Base-by-base conservation (phyloP, 2,888 invertebrate genomes). In the Clitarchus hookeri region DNA sequence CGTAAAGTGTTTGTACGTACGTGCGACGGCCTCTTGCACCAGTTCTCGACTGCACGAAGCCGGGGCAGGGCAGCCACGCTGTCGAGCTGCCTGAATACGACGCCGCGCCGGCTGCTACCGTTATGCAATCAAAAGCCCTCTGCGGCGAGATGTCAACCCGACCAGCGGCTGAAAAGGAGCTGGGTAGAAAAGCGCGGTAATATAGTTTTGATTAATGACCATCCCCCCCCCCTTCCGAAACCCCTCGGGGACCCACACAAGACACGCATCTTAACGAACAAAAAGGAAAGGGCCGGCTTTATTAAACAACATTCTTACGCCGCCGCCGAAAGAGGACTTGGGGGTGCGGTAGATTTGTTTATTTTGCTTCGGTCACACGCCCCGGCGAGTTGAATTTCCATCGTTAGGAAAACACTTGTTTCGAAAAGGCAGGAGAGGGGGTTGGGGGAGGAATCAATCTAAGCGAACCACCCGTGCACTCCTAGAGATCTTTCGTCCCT, bases 141-240 rank as follows among this genome's bases (percentile, higher is more conserved):
- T 36, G 8, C 27, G 27, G 23, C 36, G 23, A 26, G 82, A 82
- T 82, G 82, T 82, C 82, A 82, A 82, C 82, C 82, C 23, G 27
- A 23, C 82, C 82, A 13, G 9, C 16, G 27, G 16, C 36, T 82
- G 8, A 36, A 82, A 82, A 44, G 26, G 27, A 82, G 44, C 82
- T 27, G 16, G 82, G 82, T 36, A 82, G 82, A 82, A 82, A 36
- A 19, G 44, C 82, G 23, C 82, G 44, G 82, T 82, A 82, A 82
- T 82, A 82, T 82, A 82, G 82, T 82, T 82, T 82, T 82, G 82
- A 82, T 82, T 82, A 82, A 82, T 82, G 82, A 82, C 82, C 23
- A 3, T 26, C 25, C 36, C 82, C 82, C n/a, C 82, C 44, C 23
- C 82, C 82, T 19, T 4, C 82, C 36, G 2, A 36, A 36, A 36